phyloP scores from a whole-genome alignment of 2,888 invertebrate species.

The Ennomos fuscantarius region DNA sequence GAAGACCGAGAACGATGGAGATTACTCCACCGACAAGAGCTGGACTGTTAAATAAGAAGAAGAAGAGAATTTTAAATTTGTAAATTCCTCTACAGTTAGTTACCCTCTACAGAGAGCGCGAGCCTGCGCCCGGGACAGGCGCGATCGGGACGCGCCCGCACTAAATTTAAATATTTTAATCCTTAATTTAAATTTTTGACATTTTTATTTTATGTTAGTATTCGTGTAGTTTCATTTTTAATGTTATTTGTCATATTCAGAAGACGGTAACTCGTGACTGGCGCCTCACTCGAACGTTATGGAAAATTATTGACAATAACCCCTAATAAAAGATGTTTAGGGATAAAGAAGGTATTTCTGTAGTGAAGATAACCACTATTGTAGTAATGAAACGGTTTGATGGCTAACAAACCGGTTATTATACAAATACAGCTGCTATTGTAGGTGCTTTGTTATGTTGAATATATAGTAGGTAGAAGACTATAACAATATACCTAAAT shows the following conservation, averaged over 20 bases:
- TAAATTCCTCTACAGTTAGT: constrained; percentile 50
- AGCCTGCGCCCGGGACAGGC: constrained; percentile 48
- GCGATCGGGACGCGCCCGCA: constrained; percentile 76
- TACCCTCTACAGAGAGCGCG: constrained; percentile 32
- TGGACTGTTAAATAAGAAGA: too few relatives aligned
- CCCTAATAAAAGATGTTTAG: constrained; percentile 40
- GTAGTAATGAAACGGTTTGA: constrained; percentile 19
- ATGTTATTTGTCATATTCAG: constrained; percentile 84
- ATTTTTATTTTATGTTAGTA: constrained; percentile 85
- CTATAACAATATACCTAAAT: constrained; percentile 9
- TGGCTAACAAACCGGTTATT: constrained; percentile 17
- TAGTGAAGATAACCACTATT: constrained; percentile 28
- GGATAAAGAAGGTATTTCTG: constrained; percentile 34
- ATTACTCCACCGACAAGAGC: too few relatives aligned
- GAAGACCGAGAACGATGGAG: too few relatives aligned
- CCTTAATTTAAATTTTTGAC: constrained; percentile 86
- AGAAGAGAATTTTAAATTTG: too few relatives aligned
- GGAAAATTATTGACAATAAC: constrained; percentile 58
- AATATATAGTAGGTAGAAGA: constrained; percentile 4
- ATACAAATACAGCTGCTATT: constrained; percentile 1
- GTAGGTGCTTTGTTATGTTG: not conserved
- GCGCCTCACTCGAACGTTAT: constrained; percentile 60
- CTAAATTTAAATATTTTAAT: constrained; percentile 86
- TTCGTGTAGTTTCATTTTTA: constrained; percentile 84
- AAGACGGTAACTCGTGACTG: constrained; percentile 72